Percentiles rank a stretch among this genome's conserved stretches.
phyloP scores from a whole-genome alignment of 2,797 vertebrate genomes.

The Crocodylus rhombifer region DNA sequence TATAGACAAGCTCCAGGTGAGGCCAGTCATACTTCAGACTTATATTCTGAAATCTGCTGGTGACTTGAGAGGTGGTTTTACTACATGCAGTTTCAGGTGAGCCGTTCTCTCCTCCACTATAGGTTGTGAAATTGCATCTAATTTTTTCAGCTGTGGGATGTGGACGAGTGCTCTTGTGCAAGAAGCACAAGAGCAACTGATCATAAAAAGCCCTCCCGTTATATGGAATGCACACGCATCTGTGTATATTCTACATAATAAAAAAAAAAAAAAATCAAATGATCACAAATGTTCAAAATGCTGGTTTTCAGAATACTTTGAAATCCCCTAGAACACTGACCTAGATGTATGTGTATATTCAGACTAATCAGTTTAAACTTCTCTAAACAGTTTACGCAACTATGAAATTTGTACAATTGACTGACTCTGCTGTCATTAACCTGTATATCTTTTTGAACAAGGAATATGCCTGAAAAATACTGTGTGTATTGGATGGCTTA shows the following conservation, averaged over 20 bases:
- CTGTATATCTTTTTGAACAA: constrained; percentile 30
- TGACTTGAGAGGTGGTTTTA: not conserved
- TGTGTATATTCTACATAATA: not conserved
- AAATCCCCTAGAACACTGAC: not conserved
- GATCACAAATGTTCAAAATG: not conserved
- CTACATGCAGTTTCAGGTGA: not conserved
- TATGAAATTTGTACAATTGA: constrained; percentile 18
- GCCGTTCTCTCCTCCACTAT: not conserved
- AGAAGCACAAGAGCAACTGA: not conserved
- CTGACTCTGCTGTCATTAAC: constrained; percentile 32
- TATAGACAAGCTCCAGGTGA: not conserved
- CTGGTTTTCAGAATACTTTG: not conserved
- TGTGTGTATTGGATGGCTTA: not conserved
- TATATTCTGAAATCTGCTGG: not conserved
- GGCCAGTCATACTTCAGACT: not conserved
- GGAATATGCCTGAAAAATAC: not conserved
- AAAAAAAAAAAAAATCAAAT: too few species aligned
- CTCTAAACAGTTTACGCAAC: not conserved
- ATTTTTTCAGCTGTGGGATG: not conserved
- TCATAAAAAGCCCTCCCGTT: not conserved
- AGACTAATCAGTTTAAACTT: not conserved
- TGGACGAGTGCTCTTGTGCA: not conserved
- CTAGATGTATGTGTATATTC: not conserved
- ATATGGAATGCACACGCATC: not conserved
- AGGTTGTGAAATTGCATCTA: not conserved